Evolutionary conservation across 2,797 vertebrate species (phyloP).

Genomic region (Xerus rutilus): DNA sequence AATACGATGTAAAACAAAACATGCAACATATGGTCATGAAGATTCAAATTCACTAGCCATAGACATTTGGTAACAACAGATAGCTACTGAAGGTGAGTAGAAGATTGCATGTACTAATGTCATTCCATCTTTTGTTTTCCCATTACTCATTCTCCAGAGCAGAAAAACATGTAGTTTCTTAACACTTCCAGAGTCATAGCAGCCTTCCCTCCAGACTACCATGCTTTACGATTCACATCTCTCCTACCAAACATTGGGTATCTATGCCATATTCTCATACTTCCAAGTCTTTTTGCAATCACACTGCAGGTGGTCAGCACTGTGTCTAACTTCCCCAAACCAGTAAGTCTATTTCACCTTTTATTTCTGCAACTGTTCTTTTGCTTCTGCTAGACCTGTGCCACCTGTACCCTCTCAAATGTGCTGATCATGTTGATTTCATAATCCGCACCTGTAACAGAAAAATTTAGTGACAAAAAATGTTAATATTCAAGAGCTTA

Average conservation of each 20-base stretch:
- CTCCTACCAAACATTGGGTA: not conserved
- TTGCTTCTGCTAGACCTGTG: not conserved
- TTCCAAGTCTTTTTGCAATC: not conserved
- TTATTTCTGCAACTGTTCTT: constrained; percentile 1
- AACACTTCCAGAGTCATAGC: not conserved
- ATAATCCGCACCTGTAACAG: not conserved
- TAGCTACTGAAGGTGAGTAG: not conserved
- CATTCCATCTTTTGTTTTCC: not conserved
- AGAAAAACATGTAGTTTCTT: not conserved
- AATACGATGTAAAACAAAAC: not conserved
- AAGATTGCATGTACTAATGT: not conserved
- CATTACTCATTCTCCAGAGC: not conserved
- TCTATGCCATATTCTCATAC: not conserved
- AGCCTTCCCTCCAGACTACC: not conserved
- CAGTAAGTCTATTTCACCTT: not conserved
- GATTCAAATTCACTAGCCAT: not conserved
- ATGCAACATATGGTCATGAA: not conserved
- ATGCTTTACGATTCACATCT: not conserved
- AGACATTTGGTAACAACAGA: not conserved
- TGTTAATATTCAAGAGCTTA: not conserved
- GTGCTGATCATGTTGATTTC: not conserved
- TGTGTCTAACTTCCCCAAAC: not conserved
- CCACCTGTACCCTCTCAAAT: not conserved
- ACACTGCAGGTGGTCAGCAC: too few relatives aligned
- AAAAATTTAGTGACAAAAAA: not conserved